These are phyloP conservation scores for Diarsia mendica DNA, from an alignment of 2,888 invertebrate species.

Conservation along the genomic window DNA sequence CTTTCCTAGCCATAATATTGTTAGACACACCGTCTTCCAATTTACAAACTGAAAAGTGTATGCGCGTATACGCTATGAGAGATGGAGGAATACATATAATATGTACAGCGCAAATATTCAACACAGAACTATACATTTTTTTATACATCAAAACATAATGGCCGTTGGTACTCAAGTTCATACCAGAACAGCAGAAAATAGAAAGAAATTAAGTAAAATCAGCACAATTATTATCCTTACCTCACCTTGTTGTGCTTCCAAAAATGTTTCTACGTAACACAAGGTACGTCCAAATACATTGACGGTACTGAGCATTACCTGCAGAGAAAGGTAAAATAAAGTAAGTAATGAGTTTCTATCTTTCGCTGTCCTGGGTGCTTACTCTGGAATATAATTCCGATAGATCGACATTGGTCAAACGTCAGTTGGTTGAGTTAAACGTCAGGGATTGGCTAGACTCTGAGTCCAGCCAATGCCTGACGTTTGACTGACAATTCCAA, in stretches of 20 bases:
- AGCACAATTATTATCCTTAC: neutral
- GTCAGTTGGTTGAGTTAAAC: too few species aligned
- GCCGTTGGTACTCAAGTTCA: neutral
- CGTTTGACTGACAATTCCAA: too few species aligned
- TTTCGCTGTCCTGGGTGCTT: too few species aligned
- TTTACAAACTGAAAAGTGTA: slow-evolving; percentile 1
- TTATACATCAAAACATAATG: neutral
- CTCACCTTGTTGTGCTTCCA: neutral
- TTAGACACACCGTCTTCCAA: neutral
- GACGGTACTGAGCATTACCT: neutral
- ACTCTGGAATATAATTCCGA: too few species aligned
- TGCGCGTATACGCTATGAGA: neutral
- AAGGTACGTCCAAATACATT: neutral
- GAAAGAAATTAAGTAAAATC: neutral
- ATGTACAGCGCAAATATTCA: too few species aligned
- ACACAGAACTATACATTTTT: too few species aligned
- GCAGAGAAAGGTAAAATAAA: neutral
- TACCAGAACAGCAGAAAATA: neutral
- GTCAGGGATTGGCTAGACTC: too few species aligned
- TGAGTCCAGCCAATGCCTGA: too few species aligned
- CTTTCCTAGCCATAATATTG: slow-evolving; percentile 11
- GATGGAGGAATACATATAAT: neutral
- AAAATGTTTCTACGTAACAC: neutral
- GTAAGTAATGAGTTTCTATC: neutral
- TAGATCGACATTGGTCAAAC: too few species aligned